Evolutionary conservation across 1,140 invertebrate genomes (phyloP).

Genomic region (Neuroterus valhalla): DNA sequence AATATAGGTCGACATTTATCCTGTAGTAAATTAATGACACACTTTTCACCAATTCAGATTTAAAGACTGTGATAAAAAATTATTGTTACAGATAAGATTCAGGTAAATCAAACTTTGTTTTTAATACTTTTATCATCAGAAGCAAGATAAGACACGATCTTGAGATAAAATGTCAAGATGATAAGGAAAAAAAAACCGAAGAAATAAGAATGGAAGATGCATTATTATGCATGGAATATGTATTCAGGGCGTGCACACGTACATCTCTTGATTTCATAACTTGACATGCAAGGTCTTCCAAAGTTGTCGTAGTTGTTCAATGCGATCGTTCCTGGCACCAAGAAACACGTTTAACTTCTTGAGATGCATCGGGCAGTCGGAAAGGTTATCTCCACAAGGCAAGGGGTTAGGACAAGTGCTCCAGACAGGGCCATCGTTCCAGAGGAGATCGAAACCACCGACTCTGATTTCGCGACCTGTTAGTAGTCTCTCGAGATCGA

Average conservation of each 20-base stretch:
- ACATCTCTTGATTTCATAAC: conserved; percentile 2
- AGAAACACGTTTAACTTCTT: conserved; percentile 63
- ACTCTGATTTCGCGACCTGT: conserved; percentile 76
- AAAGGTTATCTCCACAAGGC: conserved; percentile 29
- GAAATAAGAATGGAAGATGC: too few species aligned
- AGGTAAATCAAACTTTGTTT: too few species aligned
- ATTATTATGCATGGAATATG: too few species aligned
- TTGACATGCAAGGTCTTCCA: conserved; percentile 34
- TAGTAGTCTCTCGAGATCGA: conserved; percentile 71
- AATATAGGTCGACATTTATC: too few species aligned
- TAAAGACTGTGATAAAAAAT: too few species aligned
- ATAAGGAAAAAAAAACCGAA: too few species aligned
- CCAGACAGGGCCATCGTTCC: conserved; percentile 77
- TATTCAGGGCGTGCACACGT: background rate
- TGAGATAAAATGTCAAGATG: too few species aligned
- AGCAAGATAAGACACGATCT: too few species aligned
- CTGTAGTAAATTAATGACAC: too few species aligned
- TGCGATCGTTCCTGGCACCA: conserved; percentile 58
- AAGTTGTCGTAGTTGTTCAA: conserved; percentile 49
- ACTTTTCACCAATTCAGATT: too few species aligned
- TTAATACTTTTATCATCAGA: too few species aligned
- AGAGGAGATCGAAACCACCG: conserved; percentile 79
- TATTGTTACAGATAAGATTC: too few species aligned
- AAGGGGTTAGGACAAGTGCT: conserved; percentile 35
- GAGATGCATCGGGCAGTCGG: background rate